phyloP scores from a whole-genome alignment of 2,113 vertebrate genomes.

The Hippocampus barbouri region DNA sequence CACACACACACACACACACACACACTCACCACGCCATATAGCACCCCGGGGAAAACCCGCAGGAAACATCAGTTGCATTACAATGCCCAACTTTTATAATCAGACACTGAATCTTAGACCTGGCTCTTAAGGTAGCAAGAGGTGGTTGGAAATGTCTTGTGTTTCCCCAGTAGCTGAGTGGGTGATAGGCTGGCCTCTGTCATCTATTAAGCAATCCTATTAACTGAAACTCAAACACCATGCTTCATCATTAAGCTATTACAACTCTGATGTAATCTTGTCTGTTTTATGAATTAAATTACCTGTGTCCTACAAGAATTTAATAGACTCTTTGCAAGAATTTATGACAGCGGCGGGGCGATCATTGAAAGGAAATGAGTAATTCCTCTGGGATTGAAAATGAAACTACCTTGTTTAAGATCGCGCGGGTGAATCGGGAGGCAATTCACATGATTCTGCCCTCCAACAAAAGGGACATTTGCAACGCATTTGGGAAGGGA shows the following conservation, averaged over 20 bases:
- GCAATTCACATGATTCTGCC: conserved; percentile 10
- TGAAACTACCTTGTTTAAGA: conserved; percentile 40
- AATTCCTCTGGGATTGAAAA: conserved; percentile 51
- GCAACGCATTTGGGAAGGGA: not conserved
- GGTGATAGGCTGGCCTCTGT: conserved; percentile 38
- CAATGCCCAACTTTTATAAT: not conserved
- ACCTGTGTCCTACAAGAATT: conserved; percentile 67
- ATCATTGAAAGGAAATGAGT: conserved; percentile 40
- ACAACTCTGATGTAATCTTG: conserved; percentile 59
- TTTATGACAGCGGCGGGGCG: conserved; percentile 41
- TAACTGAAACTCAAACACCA: conserved; percentile 64
- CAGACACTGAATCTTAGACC: not conserved
- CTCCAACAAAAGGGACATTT: conserved; percentile 10
- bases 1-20: not conserved
- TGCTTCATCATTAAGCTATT: conserved; percentile 66
- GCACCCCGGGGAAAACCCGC: not conserved
- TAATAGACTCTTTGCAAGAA: conserved; percentile 57
- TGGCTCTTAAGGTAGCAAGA: not conserved
- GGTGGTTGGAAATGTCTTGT: conserved; percentile 21
- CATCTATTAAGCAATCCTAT: conserved; percentile 57
- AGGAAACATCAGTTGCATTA: not conserved
- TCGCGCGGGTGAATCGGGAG: conserved; percentile 6
- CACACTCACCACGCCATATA: not conserved
- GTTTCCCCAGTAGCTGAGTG: conserved; percentile 22
- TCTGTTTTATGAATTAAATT: conserved; percentile 67